phyloP scores from a whole-genome alignment of 2,888 invertebrate genomes.

The Eupithecia dodoneata region DNA sequence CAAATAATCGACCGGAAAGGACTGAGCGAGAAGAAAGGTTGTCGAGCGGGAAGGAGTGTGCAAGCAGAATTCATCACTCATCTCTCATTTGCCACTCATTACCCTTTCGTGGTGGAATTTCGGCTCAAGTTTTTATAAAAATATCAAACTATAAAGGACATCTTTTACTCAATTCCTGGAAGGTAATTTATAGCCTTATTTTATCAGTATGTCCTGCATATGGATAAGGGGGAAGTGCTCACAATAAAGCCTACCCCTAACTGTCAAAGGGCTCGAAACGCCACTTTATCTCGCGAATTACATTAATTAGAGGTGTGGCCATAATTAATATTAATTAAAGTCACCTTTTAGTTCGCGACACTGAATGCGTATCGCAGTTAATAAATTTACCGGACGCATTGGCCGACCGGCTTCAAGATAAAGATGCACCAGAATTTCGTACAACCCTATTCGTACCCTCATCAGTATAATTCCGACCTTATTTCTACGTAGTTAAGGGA shows the following conservation, averaged over 20 bases:
- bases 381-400: slow-evolving; percentile 80
- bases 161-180: not conserved
- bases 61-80: no score
- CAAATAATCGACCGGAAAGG: no score
- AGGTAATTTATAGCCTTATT: not conserved
- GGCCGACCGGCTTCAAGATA: slow-evolving; percentile 76
- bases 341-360: slow-evolving; percentile 81
- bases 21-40: no score
- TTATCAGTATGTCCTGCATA: not conserved
- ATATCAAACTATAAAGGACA: not conserved
- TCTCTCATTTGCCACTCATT: no score
- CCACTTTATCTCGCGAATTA: slow-evolving; percentile 77
- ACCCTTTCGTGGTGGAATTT: no score
- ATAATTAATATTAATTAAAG: slow-evolving; percentile 84
- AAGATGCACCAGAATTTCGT: slow-evolving; percentile 70
- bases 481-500: slow-evolving; percentile 35
- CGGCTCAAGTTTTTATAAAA: not conserved
- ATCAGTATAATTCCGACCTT: slow-evolving; percentile 45
- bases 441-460: slow-evolving; percentile 44
- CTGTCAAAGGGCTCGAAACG: slow-evolving; percentile 58
- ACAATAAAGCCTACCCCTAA: slow-evolving; percentile 27
- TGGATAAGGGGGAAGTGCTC: slow-evolving; percentile 3
- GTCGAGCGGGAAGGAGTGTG: no score
- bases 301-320: slow-evolving; percentile 83
- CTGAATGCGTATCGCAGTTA: slow-evolving; percentile 83